Base-by-base conservation (phyloP, 23 tunicate genomes). In the Phallusia fumigata region DNA sequence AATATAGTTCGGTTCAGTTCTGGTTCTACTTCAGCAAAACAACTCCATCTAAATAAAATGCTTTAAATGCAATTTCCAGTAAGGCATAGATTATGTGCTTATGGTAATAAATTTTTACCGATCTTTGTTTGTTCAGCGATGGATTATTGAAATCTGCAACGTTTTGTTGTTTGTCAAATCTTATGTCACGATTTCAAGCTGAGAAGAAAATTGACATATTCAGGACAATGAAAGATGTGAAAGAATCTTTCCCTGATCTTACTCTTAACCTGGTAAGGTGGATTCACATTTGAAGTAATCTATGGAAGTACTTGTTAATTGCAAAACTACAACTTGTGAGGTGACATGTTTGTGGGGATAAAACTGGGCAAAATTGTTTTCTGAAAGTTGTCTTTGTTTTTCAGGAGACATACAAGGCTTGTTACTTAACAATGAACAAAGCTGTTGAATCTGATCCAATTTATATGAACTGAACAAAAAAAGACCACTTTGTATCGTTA, bases 381-480 rank as follows among this genome's bases (percentile, higher is more conserved):
- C 69, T n/a, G n/a, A n/a, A n/a, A n/a, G n/a, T n/a, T 58, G 11
- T 58, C 3, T 58, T 3, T 58, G n/a, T n/a, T n/a, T 58, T 58
- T 58, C 13, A 58, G 69, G 69, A 58, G 28, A 58, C 69, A 58
- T 58, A 58, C 69, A 58, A 58, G 69, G 69, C 69, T 6, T 58
- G 69, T 13, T 58, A 58, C 69, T 24, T 21, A 3, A 58, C 69
- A 16, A 58, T 58, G 69, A 24, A 58, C 28, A 24, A 24, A 58
- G 16, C 13, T 11, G 69, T 58, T 22, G 28, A 58, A 58, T 21
- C 69, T 6, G 5, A 3, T 40, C 10, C 47, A 3, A 40, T 40
- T 40, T 40, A 40, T 10, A 40, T 40, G 47, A 40, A 40, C 47
- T 40, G 10, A 40, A 40, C 47, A 40, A 10, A 3, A n/a, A 5